These are phyloP conservation scores for Stenopsyche tienmushanensis DNA, from an alignment of 1,140 invertebrate species.

Conservation along the genomic window DNA sequence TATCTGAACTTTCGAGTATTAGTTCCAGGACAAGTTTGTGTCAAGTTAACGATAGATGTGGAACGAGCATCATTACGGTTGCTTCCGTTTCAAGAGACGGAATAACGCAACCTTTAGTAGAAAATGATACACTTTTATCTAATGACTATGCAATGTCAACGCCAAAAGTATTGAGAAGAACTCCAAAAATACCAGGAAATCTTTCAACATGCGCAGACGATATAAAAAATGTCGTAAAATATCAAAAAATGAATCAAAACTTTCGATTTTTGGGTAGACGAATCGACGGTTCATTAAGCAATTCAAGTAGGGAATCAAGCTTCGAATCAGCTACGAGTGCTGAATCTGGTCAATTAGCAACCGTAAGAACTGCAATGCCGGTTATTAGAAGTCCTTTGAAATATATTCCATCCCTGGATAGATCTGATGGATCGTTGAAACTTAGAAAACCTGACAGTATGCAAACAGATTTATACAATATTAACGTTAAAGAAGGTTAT, in stretches of 20 bases:
- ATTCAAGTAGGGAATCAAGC: constrained; percentile 57
- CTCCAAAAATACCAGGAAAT: constrained; percentile 66
- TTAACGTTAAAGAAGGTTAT: constrained; percentile 46
- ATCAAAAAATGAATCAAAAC: constrained; percentile 58
- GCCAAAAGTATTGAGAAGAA: constrained; percentile 61
- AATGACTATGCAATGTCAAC: constrained; percentile 52
- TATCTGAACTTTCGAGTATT: constrained; percentile 77
- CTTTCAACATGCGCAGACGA: constrained; percentile 67
- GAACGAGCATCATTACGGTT: constrained; percentile 43
- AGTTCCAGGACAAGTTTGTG: constrained; percentile 56
- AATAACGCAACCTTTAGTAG: constrained; percentile 10
- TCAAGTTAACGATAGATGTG: constrained; percentile 48
- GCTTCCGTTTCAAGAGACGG: constrained; percentile 41
- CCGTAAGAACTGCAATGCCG: constrained; percentile 32
- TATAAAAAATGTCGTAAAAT: constrained; percentile 59
- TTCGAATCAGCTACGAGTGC: constrained; percentile 56
- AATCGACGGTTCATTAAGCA: constrained; percentile 45
- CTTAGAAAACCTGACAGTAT: constrained; percentile 24
- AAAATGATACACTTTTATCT: constrained; percentile 24
- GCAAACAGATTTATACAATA: constrained; percentile 31
- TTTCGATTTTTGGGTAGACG: constrained; percentile 50
- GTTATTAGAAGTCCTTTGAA: constrained; percentile 38
- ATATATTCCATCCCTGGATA: constrained; percentile 36
- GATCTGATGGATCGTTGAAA: constrained; percentile 34
- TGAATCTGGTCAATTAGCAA: constrained; percentile 40